Evolutionary conservation across 1,140 invertebrate species (phyloP), one percentile per base, ranked within the genome.

Genomic region (Neodiprion lecontei): DNA sequence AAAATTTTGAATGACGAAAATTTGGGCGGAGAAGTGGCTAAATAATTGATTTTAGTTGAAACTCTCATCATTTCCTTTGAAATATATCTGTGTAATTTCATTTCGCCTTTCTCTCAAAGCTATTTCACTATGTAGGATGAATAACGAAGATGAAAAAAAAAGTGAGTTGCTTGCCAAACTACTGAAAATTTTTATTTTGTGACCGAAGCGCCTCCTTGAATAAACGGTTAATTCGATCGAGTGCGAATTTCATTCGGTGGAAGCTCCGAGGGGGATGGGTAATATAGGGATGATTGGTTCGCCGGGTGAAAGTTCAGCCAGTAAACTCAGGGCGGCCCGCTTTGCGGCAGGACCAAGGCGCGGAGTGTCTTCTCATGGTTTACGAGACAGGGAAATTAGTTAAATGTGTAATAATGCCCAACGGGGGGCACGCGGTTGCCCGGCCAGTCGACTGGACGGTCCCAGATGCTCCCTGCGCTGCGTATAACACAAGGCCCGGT

Each of bases 371-470:
- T 83, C 79, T 72, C 71, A 73, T 80, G 81, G 75, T 85, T 87
- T 86, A 84, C 79, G 84, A 86, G 84, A 83, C 84, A 85, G 80
- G 81, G 81, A 84, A 86, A 87, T 86, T 86, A 84, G 83, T 84
- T 85, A 83, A 86, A 86, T 85, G 81, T 80, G 80, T 86, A 86
- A 84, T 86, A 86, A 83, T 79, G 78, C 81, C 75, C 81, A 71
- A 69, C 67, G 67, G 67, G 67, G 61, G 67, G 67, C 17, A 21
- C 61, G 17, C 61, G 12, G 61, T 65, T 65, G 61, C 12, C 12
- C 7, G 2, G 61, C 12, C 17, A 21, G 12, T 65, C 12, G 12
- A 65, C 61, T 14, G 1, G 17, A 14, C 4, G 61, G 61, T 65
- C 17, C 61, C 61, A 14, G 61, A 65, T 65, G 12, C 2, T 65